phyloP scores from a whole-genome alignment of 2,113 vertebrate genomes.

The Rhadina sibilatrix region DNA sequence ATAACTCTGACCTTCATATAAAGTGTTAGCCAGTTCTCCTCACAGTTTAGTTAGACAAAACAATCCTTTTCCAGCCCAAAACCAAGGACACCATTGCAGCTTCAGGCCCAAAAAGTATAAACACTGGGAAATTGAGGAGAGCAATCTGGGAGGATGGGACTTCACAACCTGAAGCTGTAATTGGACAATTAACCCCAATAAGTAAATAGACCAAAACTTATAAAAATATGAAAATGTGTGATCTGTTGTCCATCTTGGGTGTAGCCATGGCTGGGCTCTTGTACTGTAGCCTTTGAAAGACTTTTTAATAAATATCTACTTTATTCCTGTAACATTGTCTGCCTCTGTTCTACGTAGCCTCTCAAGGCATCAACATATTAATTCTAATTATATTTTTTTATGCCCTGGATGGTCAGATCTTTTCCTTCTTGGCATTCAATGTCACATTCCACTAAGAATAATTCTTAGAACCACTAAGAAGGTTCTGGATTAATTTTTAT shows the following conservation, averaged over 20 bases:
- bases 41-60: neutral
- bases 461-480: too few relatives aligned
- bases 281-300: neutral
- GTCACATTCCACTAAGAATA: neutral
- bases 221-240: neutral
- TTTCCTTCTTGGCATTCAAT: neutral
- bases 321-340: too few relatives aligned
- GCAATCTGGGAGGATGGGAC: neutral
- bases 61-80: neutral
- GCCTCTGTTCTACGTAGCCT: neutral
- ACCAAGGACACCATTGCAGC: accelerated
- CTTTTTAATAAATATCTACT: neutral
- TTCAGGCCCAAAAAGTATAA: neutral
- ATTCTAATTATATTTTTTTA: neutral
- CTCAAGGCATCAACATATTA: neutral
- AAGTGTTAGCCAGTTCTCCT: neutral
- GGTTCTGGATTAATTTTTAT: neutral
- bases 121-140: neutral
- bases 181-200: neutral
- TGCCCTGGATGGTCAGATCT: neutral
- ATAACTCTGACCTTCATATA: neutral
- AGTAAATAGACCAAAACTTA: neutral
- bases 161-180: neutral
- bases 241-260: neutral
- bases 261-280: neutral